A percentile compares a stretch with the other conserved stretches of the same genome.
Evolutionary conservation across 2,797 vertebrate genomes (phyloP).

Genomic region (Pseudochirops corinnae): DNA sequence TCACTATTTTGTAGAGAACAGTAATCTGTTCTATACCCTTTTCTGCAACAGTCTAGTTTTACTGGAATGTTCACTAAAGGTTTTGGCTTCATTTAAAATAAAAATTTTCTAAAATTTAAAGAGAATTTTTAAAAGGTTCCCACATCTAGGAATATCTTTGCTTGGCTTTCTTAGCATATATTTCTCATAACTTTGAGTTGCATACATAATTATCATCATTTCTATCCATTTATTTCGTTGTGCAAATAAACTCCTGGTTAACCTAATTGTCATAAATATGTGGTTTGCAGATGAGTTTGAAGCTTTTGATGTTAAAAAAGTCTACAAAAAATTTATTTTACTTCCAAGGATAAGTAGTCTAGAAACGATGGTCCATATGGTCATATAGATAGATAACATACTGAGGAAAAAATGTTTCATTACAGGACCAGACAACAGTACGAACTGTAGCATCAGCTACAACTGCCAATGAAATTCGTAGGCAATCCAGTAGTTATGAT

Average conservation of each 20-base stretch:
- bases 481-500: constrained; percentile 97
- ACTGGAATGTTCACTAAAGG: constrained; percentile 64
- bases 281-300: constrained; percentile 70
- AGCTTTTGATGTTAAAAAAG: constrained; percentile 69
- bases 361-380: constrained; percentile 76
- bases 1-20: constrained; percentile 68
- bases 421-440: constrained; percentile 96
- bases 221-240: constrained; percentile 74
- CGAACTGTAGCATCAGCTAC: constrained; percentile 94
- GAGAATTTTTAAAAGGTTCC: constrained; percentile 68
- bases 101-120: constrained; percentile 66
- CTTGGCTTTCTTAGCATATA: constrained; percentile 83
- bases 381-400: constrained; percentile 81
- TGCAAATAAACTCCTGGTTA: constrained; percentile 79
- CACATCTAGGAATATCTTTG: constrained; percentile 73
- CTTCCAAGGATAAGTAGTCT: constrained; percentile 81
- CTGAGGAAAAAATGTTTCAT: constrained; percentile 87
- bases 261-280: constrained; percentile 58
- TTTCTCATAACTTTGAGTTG: constrained; percentile 81
- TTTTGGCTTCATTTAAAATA: constrained; percentile 67
- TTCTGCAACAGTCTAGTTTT: constrained; percentile 71
- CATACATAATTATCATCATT: constrained; percentile 85
- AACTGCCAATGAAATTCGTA: constrained; percentile 97
- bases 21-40: constrained; percentile 64
- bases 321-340: constrained; percentile 77